phyloP scores from a whole-genome alignment of 2,113 vertebrate genomes.

The Piaya cayana region DNA sequence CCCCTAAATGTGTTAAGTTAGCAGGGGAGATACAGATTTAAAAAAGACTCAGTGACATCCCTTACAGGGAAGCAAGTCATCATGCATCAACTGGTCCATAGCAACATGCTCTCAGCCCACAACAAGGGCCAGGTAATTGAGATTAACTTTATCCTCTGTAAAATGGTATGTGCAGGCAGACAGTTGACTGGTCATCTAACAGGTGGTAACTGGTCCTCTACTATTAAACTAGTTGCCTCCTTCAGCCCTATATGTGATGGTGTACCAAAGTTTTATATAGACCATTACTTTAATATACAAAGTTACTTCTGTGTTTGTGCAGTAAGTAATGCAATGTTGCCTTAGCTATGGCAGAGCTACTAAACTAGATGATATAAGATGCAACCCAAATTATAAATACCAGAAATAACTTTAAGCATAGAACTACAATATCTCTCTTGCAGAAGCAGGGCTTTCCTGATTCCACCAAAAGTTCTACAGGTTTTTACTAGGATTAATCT shows the following conservation, averaged over 20 bases:
- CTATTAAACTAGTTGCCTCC: background rate
- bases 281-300: background rate
- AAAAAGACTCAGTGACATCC: background rate
- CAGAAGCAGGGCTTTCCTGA: background rate
- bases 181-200: background rate
- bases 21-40: background rate
- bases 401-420: background rate
- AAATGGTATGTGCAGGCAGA: background rate
- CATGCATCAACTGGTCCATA: background rate
- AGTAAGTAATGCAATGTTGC: background rate
- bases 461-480: background rate
- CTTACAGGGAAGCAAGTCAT: background rate
- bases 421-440: background rate
- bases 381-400: background rate
- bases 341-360: background rate
- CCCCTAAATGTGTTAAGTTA: background rate
- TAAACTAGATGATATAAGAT: background rate
- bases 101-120: background rate
- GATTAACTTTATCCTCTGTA: background rate
- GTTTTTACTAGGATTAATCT: background rate
- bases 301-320: background rate
- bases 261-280: background rate
- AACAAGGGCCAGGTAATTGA: background rate
- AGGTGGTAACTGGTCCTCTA: background rate
- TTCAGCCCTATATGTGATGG: background rate